Conservation (phyloP, 2,113 vertebrate genomes). For the Protobothrops flavoviridis region DNA sequence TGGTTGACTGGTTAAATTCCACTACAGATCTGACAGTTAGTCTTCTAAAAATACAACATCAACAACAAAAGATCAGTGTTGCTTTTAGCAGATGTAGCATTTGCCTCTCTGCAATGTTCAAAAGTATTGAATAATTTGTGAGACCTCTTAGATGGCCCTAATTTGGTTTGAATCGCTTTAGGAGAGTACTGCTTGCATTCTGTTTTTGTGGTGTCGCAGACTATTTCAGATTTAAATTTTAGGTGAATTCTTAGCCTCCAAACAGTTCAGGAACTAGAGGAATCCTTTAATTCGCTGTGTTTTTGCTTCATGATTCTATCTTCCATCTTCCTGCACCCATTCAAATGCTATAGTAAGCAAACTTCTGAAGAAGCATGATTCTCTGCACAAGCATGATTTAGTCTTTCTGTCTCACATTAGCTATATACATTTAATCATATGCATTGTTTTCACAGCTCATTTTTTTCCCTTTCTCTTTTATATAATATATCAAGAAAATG, state of each 20-base stretch:
- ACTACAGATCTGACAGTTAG: not conserved
- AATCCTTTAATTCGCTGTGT: not conserved
- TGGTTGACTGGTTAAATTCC: not conserved
- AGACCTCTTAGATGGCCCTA: not conserved
- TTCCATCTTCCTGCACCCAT: not conserved
- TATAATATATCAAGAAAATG: not conserved
- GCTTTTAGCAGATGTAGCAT: not conserved
- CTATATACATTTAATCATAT: not conserved
- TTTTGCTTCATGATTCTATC: not conserved
- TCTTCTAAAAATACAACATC: not conserved
- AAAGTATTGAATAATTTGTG: not conserved
- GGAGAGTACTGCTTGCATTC: not conserved
- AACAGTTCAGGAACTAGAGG: not conserved
- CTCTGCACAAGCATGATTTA: not conserved
- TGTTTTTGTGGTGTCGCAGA: not conserved
- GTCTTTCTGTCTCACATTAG: not conserved
- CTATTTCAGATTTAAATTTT: not conserved
- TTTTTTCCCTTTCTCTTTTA: not conserved
- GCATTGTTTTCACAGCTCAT: not conserved
- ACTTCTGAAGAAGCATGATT: not conserved
- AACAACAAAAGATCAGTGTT: not conserved
- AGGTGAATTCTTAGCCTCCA: not conserved
- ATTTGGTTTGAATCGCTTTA: not conserved
- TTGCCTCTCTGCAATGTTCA: not conserved
- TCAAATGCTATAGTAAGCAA: not conserved